phyloP scores from a whole-genome alignment of 2,888 invertebrate species.

The Cheilosia grossa region DNA sequence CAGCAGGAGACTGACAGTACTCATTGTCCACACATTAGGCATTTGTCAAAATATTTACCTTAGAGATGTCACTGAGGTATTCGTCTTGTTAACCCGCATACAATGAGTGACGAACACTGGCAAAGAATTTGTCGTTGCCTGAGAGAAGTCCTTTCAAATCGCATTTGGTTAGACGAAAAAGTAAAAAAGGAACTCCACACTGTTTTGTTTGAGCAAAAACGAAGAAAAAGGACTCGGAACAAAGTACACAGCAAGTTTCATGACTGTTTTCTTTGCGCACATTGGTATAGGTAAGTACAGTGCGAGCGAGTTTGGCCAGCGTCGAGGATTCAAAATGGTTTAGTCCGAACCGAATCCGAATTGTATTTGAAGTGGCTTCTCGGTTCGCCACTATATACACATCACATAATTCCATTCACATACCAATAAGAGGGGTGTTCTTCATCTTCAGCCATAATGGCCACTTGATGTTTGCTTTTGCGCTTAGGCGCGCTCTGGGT shows the following conservation, averaged over 20 bases:
- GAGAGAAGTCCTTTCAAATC: constrained; percentile 12
- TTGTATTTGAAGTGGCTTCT: constrained; percentile 60
- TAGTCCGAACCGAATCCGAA: constrained; percentile 44
- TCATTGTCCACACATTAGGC: constrained; percentile 76
- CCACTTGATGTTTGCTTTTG: constrained; percentile 73
- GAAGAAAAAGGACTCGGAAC: constrained; percentile 1
- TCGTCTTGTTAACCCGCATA: constrained; percentile 49
- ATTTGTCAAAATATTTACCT: constrained; percentile 78
- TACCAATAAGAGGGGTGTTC: constrained; percentile 53
- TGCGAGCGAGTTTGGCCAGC: constrained; percentile 31
- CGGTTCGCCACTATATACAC: constrained; percentile 20
- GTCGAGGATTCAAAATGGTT: constrained; percentile 48
- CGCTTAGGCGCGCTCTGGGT: constrained; percentile 45
- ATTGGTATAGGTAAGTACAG: neutral
- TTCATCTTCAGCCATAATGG: constrained; percentile 54
- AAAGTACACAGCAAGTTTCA: neutral
- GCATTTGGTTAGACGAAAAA: constrained; percentile 15
- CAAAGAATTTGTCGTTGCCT: constrained; percentile 8
- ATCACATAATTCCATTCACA: constrained; percentile 16
- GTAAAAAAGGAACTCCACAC: constrained; percentile 16
- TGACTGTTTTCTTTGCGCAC: constrained; percentile 39
- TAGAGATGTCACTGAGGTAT: constrained; percentile 75
- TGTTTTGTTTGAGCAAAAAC: constrained; percentile 18
- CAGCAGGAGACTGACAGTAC: constrained; percentile 75
- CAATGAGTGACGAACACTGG: constrained; percentile 14